phyloP scores from a whole-genome alignment of 2,113 vertebrate genomes.

The Lates calcarifer region DNA sequence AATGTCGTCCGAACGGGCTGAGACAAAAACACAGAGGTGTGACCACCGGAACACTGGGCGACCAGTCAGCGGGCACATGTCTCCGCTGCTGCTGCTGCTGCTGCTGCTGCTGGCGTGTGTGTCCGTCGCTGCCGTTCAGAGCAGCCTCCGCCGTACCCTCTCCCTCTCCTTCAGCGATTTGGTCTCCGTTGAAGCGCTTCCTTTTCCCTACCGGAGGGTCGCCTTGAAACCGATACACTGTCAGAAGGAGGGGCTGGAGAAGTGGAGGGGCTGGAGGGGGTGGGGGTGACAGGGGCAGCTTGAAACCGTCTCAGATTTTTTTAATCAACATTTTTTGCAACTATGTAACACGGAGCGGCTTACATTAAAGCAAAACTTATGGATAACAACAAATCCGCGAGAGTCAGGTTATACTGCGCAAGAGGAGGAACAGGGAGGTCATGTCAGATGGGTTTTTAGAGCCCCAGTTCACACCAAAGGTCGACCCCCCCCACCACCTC shows the following conservation, averaged over 20 bases:
- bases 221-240: slow-evolving; percentile 80
- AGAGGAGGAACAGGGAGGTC: slow-evolving; percentile 7
- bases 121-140: background rate
- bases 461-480: slow-evolving; percentile 1
- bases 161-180: slow-evolving; percentile 11
- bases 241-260: slow-evolving; percentile 34
- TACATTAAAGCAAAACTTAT: slow-evolving; percentile 47
- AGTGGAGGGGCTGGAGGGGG: background rate
- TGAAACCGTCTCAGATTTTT: slow-evolving; percentile 79
- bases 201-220: slow-evolving; percentile 27
- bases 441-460: slow-evolving; percentile 1
- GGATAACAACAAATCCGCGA: slow-evolving; percentile 13
- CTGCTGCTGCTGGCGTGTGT: background rate
- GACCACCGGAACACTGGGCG: background rate
- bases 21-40: background rate
- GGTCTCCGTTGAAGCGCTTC: background rate
- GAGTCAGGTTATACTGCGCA: background rate
- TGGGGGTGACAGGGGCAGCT: slow-evolving; percentile 67
- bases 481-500: background rate
- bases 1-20: background rate
- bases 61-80: background rate
- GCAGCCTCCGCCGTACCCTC: background rate
- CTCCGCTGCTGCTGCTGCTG: background rate
- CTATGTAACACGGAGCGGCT: slow-evolving; percentile 49
- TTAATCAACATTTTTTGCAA: slow-evolving; percentile 79